Evolutionary conservation across 2,888 invertebrate genomes (phyloP).

Genomic region (Cyrtodaria siliqua): DNA sequence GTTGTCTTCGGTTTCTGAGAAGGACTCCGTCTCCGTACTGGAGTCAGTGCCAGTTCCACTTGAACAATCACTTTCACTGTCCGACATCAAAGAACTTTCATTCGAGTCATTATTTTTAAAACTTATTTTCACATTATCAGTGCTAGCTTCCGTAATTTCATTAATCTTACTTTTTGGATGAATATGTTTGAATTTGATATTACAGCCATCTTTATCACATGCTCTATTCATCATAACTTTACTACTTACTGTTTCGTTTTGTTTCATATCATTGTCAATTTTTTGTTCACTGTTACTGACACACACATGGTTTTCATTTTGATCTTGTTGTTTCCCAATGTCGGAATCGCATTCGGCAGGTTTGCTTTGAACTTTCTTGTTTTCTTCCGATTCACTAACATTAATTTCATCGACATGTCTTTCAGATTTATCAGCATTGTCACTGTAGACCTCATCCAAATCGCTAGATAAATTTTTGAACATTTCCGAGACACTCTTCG

Average conservation of each 20-base stretch:
- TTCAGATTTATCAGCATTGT: too few relatives aligned
- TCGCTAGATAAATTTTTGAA: not conserved
- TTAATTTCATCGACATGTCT: slow-evolving; percentile 5
- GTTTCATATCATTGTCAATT: not conserved
- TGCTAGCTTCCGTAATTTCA: too few relatives aligned
- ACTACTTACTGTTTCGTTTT: not conserved
- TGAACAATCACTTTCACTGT: not conserved
- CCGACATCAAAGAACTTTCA: slow-evolving; percentile 1
- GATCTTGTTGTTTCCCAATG: too few relatives aligned
- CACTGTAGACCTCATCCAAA: too few relatives aligned
- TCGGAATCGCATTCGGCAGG: too few relatives aligned
- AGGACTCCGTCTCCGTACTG: not conserved
- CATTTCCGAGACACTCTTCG: slow-evolving; percentile 29
- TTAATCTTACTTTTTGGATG: slow-evolving; percentile 24
- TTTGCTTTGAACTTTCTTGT: too few relatives aligned
- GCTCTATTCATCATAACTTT: not conserved
- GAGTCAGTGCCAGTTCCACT: too few relatives aligned
- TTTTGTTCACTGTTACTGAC: not conserved
- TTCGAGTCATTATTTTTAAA: slow-evolving; percentile 7
- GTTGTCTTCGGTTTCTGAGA: not conserved
- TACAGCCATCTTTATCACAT: slow-evolving; percentile 27
- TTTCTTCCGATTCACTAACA: not conserved
- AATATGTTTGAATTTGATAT: slow-evolving; percentile 39
- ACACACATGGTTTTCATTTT: too few relatives aligned
- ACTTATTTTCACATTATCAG: too few relatives aligned